Conservation (phyloP, 2,113 vertebrate species). For the Boulengeromyrus knoepffleri region DNA sequence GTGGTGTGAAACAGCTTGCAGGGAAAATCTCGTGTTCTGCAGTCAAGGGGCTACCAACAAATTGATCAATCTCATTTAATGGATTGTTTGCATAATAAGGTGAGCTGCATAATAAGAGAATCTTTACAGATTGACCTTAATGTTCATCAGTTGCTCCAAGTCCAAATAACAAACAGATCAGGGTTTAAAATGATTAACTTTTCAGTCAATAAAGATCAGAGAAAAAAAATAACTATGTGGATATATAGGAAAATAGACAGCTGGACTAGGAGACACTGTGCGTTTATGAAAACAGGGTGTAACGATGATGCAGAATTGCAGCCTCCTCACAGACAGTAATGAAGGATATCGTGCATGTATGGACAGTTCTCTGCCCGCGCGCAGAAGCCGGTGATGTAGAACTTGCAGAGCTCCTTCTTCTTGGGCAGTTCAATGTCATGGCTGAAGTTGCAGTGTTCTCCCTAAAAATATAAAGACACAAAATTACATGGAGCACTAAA, state of each 20-base stretch:
- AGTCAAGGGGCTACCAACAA: slow-evolving; percentile 60
- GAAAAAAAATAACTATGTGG: background rate
- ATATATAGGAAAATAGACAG: background rate
- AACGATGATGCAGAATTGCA: background rate
- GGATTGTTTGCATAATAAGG: background rate
- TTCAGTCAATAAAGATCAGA: background rate
- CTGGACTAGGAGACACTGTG: background rate
- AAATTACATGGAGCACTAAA: background rate
- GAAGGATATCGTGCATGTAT: slow-evolving; percentile 98
- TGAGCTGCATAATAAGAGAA: background rate
- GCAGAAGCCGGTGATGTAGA: slow-evolving; percentile 92
- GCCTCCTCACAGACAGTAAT: background rate
- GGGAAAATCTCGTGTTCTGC: slow-evolving; percentile 74
- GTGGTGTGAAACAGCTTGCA: slow-evolving; percentile 94
- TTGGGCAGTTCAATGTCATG: slow-evolving; percentile 90
- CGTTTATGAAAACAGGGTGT: background rate
- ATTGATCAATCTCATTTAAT: background rate
- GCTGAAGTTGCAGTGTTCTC: slow-evolving; percentile 94
- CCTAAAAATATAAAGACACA: slow-evolving; percentile 52
- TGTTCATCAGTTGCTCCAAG: background rate
- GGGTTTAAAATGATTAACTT: background rate
- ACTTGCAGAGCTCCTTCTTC: slow-evolving; percentile 93
- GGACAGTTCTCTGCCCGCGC: slow-evolving; percentile 87
- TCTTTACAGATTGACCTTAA: background rate
- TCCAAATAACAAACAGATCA: background rate